Base-by-base conservation (phyloP, 2,797 vertebrate species). In the Hoplostethus mediterraneus region DNA sequence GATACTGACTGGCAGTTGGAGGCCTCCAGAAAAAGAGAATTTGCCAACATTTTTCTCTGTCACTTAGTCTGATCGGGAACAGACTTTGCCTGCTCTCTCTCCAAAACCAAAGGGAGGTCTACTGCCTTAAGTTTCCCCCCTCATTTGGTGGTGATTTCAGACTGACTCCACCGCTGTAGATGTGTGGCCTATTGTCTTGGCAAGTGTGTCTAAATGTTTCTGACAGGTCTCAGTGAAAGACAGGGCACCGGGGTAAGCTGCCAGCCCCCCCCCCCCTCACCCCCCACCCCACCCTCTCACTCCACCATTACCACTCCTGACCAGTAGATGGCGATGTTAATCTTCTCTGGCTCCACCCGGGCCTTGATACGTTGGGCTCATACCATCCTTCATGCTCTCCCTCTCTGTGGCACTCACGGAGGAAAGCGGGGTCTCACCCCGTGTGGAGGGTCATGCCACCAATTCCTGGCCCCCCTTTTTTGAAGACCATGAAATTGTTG, bases 271-370 rank as follows among this genome's bases (percentile, higher is more conserved):
- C 1, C 21, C 21, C 21, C 21, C 21, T 1, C 54, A 11, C 16
- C 52, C 72, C 31, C 60, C 52, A 71, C 31, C 60, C 40, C 11
- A 2, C 25, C n/a, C 40, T 25, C 33, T 66, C 53, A 72, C 69
- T 67, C 49, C 28, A 52, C 33, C 17, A 1, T 11, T 80, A 69
- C 78, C 66, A 45, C 73, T 60, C 45, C 69, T 73, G 65, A 51
- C 90, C 94, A 94, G 93, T 94, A 95, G 95, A 95, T 95, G 95
- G 95, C 87, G 95, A 91, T 95, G 86, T 95, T 95, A 90, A 92
- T 95, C 95, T 94, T 93, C 91, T 88, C 76, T 93, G 91, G 71
- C 87, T 81, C 12, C 16, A n/a, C 65, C 59, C 62, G 40, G 13
- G 53, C 73, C 64, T 86, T 10, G 2, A 63, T 3, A 12, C 11